A percentile compares a stretch with the other conserved stretches of the same genome.
These are phyloP conservation scores for Trialeurodes vaporariorum DNA, from an alignment of 1,140 invertebrate species.

Conservation along the genomic window DNA sequence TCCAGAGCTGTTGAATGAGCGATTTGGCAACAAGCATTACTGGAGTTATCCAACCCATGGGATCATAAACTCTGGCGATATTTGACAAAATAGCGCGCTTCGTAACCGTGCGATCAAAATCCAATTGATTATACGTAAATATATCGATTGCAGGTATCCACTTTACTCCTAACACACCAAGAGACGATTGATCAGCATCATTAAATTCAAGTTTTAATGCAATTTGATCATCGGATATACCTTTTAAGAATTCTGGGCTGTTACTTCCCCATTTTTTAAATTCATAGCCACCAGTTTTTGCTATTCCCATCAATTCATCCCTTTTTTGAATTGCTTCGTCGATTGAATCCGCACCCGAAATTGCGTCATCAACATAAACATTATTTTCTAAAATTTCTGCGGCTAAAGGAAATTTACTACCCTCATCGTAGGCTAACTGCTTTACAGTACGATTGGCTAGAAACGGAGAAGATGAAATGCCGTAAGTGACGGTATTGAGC, in stretches of 20 bases:
- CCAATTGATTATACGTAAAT: slow-evolving; percentile 5
- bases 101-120: no score
- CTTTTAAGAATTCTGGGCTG: neutral
- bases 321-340: slow-evolving; percentile 19
- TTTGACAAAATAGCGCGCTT: slow-evolving; percentile 1
- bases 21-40: neutral
- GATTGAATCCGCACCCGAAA: slow-evolving; percentile 17
- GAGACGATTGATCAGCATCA: slow-evolving; percentile 2
- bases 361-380: slow-evolving; percentile 23
- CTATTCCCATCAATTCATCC: slow-evolving; percentile 20
- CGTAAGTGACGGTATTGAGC: slow-evolving; percentile 27
- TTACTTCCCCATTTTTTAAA: slow-evolving; percentile 27
- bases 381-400: slow-evolving; percentile 15
- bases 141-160: slow-evolving; percentile 6
- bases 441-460: slow-evolving; percentile 29
- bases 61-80: neutral
- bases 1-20: slow-evolving; percentile 2
- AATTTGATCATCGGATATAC: neutral
- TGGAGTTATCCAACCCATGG: neutral
- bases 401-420: slow-evolving; percentile 20
- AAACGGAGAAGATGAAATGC: slow-evolving; percentile 28
- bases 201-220: neutral
- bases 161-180: slow-evolving; percentile 16
- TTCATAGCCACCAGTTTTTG: slow-evolving; percentile 20
- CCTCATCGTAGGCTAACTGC: slow-evolving; percentile 30